These are phyloP conservation scores for Chlamydotis undulata DNA, from an alignment of 2,113 vertebrate species.

Conservation along the genomic window DNA sequence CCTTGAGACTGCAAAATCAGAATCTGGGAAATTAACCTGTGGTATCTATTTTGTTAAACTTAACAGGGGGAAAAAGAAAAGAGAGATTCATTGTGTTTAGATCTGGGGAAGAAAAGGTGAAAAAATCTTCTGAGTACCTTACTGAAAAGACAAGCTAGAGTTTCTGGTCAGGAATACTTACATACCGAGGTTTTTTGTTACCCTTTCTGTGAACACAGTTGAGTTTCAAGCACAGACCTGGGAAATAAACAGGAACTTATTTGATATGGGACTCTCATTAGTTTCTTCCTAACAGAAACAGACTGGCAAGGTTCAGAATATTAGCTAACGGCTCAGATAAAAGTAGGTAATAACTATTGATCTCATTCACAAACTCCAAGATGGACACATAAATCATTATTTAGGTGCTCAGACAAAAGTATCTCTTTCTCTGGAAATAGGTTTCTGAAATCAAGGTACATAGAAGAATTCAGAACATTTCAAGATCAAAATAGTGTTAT, in stretches of 20 bases:
- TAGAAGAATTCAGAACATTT: neutral
- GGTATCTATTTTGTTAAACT: neutral
- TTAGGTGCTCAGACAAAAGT: neutral
- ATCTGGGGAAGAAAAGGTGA: accelerated
- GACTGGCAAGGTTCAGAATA: neutral
- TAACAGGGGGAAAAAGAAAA: accelerated
- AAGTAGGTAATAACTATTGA: conserved; percentile 30
- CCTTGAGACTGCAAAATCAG: neutral
- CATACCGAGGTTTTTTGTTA: neutral
- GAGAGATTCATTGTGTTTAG: neutral
- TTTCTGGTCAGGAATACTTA: neutral
- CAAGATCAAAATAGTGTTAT: neutral
- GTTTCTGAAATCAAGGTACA: neutral
- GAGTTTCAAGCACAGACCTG: neutral
- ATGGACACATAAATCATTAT: neutral
- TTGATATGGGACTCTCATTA: neutral
- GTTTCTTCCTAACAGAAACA: neutral
- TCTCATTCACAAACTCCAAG: neutral
- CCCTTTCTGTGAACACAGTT: neutral
- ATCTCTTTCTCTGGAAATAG: neutral
- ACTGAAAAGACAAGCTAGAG: neutral
- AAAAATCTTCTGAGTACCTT: neutral
- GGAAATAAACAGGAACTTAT: neutral
- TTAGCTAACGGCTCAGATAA: neutral
- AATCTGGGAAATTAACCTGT: neutral